Conservation (phyloP, 1,140 invertebrate genomes). For the Homalodisca vitripennis region DNA sequence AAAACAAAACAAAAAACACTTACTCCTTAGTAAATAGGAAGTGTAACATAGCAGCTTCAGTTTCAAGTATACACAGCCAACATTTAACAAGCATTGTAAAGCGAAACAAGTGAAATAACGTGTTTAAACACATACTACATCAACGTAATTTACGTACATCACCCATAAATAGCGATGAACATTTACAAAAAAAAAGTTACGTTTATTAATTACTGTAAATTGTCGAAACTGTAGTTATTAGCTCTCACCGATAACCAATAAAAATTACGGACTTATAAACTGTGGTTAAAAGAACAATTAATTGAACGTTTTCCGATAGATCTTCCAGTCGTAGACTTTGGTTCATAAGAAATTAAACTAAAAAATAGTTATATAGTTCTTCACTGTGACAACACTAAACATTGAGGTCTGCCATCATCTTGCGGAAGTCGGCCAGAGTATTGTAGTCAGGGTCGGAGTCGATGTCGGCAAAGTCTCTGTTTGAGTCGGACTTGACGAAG, state of each 20-base stretch:
- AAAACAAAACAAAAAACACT: no score
- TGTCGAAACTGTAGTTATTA: not conserved
- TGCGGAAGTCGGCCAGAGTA: constrained; percentile 74
- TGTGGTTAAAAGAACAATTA: not conserved
- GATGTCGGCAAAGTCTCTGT: constrained; percentile 68
- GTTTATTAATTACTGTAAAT: no score
- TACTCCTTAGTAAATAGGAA: not conserved
- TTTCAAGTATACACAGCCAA: no score
- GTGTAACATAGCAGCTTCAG: not conserved
- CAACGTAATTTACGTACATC: no score
- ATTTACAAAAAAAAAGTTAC: no score
- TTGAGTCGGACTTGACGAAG: constrained; percentile 64
- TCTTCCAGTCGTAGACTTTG: not conserved
- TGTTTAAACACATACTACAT: no score
- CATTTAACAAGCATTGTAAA: no score
- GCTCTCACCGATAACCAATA: not conserved
- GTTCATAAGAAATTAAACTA: not conserved
- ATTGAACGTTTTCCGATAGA: not conserved
- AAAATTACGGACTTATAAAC: not conserved
- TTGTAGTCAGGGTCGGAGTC: constrained; percentile 77
- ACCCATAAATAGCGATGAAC: no score
- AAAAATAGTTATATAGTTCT: not conserved
- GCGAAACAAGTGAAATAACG: no score
- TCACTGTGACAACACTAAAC: constrained; percentile 47
- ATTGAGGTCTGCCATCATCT: constrained; percentile 81